Percentiles rank a stretch among this genome's conserved stretches.
Evolutionary conservation across 2,888 invertebrate species (phyloP).

Genomic region (Cantharis rustica): DNA sequence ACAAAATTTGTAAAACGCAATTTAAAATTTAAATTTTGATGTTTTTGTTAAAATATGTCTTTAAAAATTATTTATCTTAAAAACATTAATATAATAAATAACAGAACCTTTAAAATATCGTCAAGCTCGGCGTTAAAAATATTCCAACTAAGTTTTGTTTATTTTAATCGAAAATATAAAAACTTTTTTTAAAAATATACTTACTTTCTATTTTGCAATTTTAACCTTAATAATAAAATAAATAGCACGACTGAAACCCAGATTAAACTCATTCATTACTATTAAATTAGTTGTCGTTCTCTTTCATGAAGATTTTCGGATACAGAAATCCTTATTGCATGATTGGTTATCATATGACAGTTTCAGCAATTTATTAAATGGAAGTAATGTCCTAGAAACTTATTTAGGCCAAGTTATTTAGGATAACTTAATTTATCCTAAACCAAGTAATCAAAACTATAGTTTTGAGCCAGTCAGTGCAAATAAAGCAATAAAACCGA

Average conservation of each 20-base stretch:
- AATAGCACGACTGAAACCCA: background rate
- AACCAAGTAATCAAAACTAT: background rate
- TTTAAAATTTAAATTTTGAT: background rate
- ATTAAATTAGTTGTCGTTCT: background rate
- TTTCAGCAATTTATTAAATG: background rate
- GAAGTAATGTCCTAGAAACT: background rate
- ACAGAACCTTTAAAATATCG: too few relatives aligned
- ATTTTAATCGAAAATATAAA: background rate
- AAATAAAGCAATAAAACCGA: background rate
- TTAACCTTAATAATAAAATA: background rate
- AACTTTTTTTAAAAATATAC: background rate
- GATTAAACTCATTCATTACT: background rate
- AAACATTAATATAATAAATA: too few relatives aligned
- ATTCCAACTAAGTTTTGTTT: background rate
- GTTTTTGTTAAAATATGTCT: background rate
- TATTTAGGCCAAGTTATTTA: background rate
- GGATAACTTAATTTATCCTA: background rate
- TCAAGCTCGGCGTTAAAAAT: background rate
- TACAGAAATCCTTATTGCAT: background rate
- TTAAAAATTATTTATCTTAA: background rate
- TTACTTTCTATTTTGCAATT: background rate
- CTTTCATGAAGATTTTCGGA: background rate
- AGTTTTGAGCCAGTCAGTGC: background rate
- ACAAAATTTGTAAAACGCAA: too few relatives aligned
- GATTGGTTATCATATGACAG: background rate